Conservation (phyloP, 2,113 vertebrate species). For the Acrocephalus kingi region DNA sequence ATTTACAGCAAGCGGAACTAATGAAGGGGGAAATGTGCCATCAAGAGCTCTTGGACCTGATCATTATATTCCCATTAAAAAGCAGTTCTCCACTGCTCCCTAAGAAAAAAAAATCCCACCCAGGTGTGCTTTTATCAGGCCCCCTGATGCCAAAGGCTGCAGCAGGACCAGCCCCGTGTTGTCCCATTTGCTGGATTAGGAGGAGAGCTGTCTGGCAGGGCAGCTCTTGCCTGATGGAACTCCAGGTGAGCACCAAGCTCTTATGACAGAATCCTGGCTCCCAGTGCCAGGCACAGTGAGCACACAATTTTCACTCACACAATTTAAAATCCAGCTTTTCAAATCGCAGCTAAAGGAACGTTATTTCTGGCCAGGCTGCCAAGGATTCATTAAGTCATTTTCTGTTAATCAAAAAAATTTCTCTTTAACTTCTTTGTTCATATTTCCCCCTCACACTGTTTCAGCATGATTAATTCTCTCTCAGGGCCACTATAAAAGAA, state of each 20-base stretch:
- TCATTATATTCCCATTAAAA: neutral
- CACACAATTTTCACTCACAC: neutral
- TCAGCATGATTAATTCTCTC: neutral
- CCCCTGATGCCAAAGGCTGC: neutral
- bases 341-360: neutral
- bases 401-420: constrained; percentile 23
- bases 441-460: neutral
- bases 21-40: neutral
- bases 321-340: neutral
- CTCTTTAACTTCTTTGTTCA: neutral
- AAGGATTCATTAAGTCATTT: neutral
- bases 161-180: neutral
- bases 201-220: neutral
- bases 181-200: neutral
- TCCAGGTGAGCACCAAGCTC: neutral
- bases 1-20: accelerated
- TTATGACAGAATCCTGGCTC: neutral
- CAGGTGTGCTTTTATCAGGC: neutral
- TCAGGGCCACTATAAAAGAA: neutral
- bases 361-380: neutral
- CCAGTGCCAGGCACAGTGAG: neutral
- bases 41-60: neutral
- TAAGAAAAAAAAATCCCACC: neutral
- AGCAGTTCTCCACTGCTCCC: neutral
- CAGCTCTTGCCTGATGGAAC: neutral